These are phyloP conservation scores for Drosophila albomicans DNA, from an alignment of 1,140 invertebrate genomes.

Conservation along the genomic window DNA sequence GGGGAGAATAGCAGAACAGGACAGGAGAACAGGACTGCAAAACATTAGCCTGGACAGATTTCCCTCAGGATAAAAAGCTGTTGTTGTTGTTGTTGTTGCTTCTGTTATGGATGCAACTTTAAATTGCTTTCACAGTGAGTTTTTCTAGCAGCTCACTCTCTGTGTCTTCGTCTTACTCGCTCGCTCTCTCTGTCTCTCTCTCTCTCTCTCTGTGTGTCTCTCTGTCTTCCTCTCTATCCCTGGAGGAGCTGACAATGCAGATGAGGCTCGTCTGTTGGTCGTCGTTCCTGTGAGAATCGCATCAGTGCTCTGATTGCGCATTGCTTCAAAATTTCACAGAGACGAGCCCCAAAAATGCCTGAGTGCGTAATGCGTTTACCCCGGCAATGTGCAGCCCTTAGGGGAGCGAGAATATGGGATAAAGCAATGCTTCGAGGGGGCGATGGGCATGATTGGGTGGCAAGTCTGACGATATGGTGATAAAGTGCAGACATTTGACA, in stretches of 20 bases:
- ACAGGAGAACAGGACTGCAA: conserved; percentile 61
- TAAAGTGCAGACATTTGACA: conserved; percentile 84
- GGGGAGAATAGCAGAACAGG: conserved; percentile 5
- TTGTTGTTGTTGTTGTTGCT: conserved; percentile 57
- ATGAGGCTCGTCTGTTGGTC: conserved; percentile 57
- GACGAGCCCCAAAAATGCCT: conserved; percentile 66
- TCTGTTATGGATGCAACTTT: conserved; percentile 82
- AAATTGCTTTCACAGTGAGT: conserved; percentile 76
- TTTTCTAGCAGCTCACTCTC: conserved; percentile 63
- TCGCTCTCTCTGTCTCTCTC: neutral
- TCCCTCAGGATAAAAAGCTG: conserved; percentile 73
- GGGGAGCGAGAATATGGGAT: neutral
- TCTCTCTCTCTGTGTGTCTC: neutral
- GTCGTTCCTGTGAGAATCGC: conserved; percentile 74
- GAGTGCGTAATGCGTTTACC: conserved; percentile 78
- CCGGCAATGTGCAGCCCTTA: conserved; percentile 18
- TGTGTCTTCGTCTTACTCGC: neutral
- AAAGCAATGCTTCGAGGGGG: neutral
- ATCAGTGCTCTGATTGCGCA: conserved; percentile 80
- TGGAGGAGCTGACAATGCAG: conserved; percentile 65
- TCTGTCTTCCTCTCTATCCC: conserved; percentile 1
- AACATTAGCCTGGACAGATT: conserved; percentile 77
- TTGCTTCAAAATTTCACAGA: conserved; percentile 81
- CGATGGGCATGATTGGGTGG: conserved; percentile 8
- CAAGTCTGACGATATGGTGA: conserved; percentile 73